These are phyloP conservation scores for Oxycera nigricornis DNA, from an alignment of 2,888 invertebrate genomes.

Conservation along the genomic window DNA sequence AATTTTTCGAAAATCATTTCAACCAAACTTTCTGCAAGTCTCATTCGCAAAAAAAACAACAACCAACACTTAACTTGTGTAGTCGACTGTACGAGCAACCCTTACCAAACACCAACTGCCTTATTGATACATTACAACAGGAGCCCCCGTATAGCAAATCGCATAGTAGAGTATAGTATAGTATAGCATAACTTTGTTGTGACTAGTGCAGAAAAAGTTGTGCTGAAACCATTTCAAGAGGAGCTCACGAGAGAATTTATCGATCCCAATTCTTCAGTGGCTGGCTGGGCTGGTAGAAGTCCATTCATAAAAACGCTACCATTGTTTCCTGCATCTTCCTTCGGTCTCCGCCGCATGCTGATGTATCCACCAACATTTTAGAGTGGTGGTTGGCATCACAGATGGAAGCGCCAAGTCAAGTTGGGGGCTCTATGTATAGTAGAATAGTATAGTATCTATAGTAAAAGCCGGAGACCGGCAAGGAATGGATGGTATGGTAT, in stretches of 20 bases:
- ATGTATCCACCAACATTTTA: slow-evolving; percentile 23
- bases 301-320: slow-evolving; percentile 62
- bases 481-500: background rate
- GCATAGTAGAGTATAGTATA: background rate
- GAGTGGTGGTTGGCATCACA: background rate
- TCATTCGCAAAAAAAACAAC: no score
- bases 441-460: slow-evolving; percentile 23
- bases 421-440: background rate
- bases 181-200: slow-evolving; percentile 44
- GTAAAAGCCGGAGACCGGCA: slow-evolving; percentile 8
- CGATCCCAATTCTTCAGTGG: slow-evolving; percentile 58
- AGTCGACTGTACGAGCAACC: slow-evolving; percentile 25
- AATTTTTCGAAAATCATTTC: background rate
- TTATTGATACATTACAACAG: slow-evolving; percentile 1
- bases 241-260: slow-evolving; percentile 58
- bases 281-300: slow-evolving; percentile 55
- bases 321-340: slow-evolving; percentile 52
- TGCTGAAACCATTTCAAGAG: slow-evolving; percentile 47
- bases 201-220: slow-evolving; percentile 50
- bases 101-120: slow-evolving; percentile 1
- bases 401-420: background rate
- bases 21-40: background rate
- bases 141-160: slow-evolving; percentile 2
- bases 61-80: slow-evolving; percentile 15
- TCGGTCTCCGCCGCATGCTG: slow-evolving; percentile 27